phyloP scores from a whole-genome alignment of 2,888 invertebrate genomes.

The Protodeltote pygarga region DNA sequence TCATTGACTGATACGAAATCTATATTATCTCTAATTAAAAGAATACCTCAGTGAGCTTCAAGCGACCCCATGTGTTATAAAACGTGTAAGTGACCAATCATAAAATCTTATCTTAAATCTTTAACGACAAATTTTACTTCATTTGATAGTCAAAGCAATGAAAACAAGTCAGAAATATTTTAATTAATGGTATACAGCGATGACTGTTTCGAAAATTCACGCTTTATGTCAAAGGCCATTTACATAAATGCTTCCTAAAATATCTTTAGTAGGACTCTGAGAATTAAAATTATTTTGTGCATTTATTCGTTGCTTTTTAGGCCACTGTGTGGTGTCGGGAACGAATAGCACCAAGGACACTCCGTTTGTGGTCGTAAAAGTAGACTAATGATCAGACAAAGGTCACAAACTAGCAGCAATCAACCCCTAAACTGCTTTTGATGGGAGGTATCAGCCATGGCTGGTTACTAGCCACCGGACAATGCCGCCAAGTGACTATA shows the following conservation, averaged over 20 bases:
- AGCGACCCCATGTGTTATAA: conserved; percentile 22
- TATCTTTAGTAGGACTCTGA: conserved; percentile 5
- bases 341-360: too few species aligned
- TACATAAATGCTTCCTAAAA: too few species aligned
- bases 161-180: conserved; percentile 12
- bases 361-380: too few species aligned
- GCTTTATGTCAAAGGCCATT: background rate
- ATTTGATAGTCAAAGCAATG: conserved; percentile 20
- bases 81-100: conserved; percentile 31
- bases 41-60: conserved; percentile 15
- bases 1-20: conserved; percentile 15
- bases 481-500: too few species aligned
- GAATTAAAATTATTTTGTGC: too few species aligned
- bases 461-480: too few species aligned
- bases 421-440: too few species aligned
- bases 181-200: conserved; percentile 7
- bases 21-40: conserved; percentile 28
- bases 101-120: conserved; percentile 25
- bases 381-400: too few species aligned
- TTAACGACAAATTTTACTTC: conserved; percentile 27
- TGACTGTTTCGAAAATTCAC: background rate
- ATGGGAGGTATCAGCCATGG: too few species aligned
- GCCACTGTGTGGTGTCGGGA: too few species aligned
- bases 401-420: too few species aligned
- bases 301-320: too few species aligned